Evolutionary conservation across 2,888 invertebrate species (phyloP).

Genomic region (Torymus auratus): DNA sequence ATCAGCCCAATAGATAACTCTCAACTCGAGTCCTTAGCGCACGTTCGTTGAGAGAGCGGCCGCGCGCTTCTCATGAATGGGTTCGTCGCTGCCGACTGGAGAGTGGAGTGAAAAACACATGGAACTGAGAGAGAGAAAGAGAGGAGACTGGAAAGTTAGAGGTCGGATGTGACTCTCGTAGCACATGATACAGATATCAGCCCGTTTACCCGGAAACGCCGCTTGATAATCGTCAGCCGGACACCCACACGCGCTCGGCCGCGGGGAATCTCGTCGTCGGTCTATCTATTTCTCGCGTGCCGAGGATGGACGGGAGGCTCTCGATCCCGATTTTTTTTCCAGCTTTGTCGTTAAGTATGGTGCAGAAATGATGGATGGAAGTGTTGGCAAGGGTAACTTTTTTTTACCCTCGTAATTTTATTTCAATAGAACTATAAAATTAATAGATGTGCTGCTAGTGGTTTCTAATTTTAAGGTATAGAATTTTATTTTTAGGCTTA

Average conservation of each 20-base stretch:
- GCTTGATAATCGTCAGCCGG: constrained; percentile 63
- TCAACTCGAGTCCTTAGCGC: constrained; percentile 17
- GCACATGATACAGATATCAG: constrained; percentile 65
- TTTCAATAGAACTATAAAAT: too few relatives aligned
- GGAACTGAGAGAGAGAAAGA: constrained; percentile 11
- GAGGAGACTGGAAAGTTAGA: constrained; percentile 60
- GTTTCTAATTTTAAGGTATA: too few relatives aligned
- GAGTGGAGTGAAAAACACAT: background rate
- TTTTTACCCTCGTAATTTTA: too few relatives aligned
- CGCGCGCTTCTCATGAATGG: constrained; percentile 19
- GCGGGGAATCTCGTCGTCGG: background rate
- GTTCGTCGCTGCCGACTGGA: background rate
- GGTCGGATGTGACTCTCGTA: constrained; percentile 64
- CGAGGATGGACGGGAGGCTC: background rate
- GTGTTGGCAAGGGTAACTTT: too few relatives aligned
- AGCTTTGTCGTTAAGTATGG: too few relatives aligned
- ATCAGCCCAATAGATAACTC: constrained; percentile 22
- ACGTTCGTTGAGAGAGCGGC: background rate
- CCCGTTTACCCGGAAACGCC: constrained; percentile 69
- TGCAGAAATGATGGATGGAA: too few relatives aligned
- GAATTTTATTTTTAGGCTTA: too few relatives aligned
- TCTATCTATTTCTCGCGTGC: background rate
- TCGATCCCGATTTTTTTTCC: too few relatives aligned
- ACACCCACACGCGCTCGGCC: constrained; percentile 61
- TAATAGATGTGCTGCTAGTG: too few relatives aligned